These are phyloP conservation scores for Sitodiplosis mosellana DNA, from an alignment of 1,140 invertebrate species.

Conservation along the genomic window DNA sequence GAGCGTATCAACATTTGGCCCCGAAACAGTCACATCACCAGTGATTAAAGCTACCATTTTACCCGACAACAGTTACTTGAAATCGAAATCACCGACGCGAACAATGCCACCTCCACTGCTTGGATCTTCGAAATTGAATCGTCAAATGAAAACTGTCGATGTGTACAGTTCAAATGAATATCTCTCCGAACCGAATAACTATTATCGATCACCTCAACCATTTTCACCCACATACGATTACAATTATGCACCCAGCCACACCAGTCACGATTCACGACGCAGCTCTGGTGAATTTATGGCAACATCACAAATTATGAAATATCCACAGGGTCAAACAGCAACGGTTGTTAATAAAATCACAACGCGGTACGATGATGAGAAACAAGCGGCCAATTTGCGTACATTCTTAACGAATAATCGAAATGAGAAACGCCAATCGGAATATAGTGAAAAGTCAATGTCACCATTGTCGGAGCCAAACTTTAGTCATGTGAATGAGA, in stretches of 20 bases:
- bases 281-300: slow-evolving; percentile 32
- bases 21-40: slow-evolving; percentile 8
- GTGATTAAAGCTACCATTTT: slow-evolving; percentile 16
- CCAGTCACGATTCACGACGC: not conserved
- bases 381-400: too few relatives aligned
- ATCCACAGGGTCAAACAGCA: slow-evolving; percentile 38
- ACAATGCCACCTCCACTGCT: not conserved
- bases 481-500: too few relatives aligned
- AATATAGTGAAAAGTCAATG: too few relatives aligned
- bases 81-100: not conserved
- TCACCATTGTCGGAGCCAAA: too few relatives aligned
- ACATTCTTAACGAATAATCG: too few relatives aligned
- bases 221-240: not conserved
- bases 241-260: not conserved
- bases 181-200: not conserved
- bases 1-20: not conserved
- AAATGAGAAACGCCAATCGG: too few relatives aligned
- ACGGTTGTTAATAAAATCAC: slow-evolving; percentile 7
- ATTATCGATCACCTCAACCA: not conserved
- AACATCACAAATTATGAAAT: slow-evolving; percentile 42
- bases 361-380: not conserved
- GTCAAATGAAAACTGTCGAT: slow-evolving; percentile 7
- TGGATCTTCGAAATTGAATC: not conserved
- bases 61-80: slow-evolving; percentile 11
- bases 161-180: slow-evolving; percentile 10